Evolutionary conservation across 1,140 invertebrate species (phyloP), one percentile per base, ranked within the genome.

Genomic region (Aphaenogaster floridana): DNA sequence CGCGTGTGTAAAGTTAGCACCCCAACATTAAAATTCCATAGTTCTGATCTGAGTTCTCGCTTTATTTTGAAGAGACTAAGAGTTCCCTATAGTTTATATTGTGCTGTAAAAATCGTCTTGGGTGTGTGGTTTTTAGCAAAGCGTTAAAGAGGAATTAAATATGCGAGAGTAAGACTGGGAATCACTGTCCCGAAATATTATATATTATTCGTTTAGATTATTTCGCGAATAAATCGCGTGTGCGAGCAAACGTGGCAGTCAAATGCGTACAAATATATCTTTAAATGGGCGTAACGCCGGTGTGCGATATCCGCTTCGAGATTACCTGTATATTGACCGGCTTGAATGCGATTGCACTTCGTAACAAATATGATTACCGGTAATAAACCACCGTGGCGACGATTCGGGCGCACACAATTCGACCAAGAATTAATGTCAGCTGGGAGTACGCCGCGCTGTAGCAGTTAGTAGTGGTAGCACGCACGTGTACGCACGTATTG

Each of bases 371-470:
- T 87, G 59, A 87, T 87, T 84, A 79, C 21, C 45, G 83, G 39
- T 86, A 86, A 88, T 86, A 86, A 86, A 88, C 87, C 74, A 86
- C 57, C 36, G 66, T 34, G 61, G 64, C 63, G 61, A 69, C 80
- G 63, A 86, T 77, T 76, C 71, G 61, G n/a, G 61, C 69, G 78
- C 84, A 88, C 66, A 63, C 45, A 61, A 86, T 88, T 76, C 52
- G 77, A 83, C 28, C 80, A 90, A 91, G 91, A 89, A 91, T 91
- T 91, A 91, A 90, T 76, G 91, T 80, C 71, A 78, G 50, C n/a
- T 42, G 45, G 48, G 50, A 79, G 66, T 69, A 28, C n/a, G 66
- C 11, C 34, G 11, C 48, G 42, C 28, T 3, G 21, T n/a, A 28
- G 1, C 54, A 8, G 17, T 36, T 34, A 17, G 42, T 34, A 68